Conservation (phyloP, 2,888 invertebrate species). For the Drosophila histrio region DNA sequence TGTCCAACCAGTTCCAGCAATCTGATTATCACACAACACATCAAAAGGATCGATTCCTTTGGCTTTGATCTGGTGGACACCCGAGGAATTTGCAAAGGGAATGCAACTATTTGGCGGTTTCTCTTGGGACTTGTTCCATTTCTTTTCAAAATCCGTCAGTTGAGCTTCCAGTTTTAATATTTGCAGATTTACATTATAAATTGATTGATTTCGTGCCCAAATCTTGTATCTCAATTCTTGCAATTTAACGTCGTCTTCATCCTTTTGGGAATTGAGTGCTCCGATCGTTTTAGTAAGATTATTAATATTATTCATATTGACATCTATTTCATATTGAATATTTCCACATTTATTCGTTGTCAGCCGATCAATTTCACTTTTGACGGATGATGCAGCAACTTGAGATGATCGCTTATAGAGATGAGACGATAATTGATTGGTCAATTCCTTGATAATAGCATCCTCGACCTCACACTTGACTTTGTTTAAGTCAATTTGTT, state of each 20-base stretch:
- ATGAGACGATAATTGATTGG: neutral
- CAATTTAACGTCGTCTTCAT: neutral
- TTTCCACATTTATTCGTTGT: no score
- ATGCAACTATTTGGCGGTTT: neutral
- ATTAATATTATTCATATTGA: no score
- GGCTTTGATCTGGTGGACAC: neutral
- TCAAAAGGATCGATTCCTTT: neutral
- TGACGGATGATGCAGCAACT: neutral
- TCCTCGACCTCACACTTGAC: no score
- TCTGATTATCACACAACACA: neutral
- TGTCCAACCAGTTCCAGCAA: conserved; percentile 1
- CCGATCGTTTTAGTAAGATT: no score
- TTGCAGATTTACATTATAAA: neutral
- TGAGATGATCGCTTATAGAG: neutral
- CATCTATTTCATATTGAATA: no score
- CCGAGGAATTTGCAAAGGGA: neutral
- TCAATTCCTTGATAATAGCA: neutral
- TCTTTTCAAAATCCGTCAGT: neutral
- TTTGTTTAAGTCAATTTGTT: neutral
- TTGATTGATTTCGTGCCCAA: neutral
- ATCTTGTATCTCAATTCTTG: neutral
- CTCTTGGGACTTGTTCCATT: neutral
- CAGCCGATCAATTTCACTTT: no score
- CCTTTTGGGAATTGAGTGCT: no score
- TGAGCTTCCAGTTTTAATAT: neutral